Evolutionary conservation across 2,113 vertebrate species (phyloP).

Genomic region (Syngnathoides biaculeatus): DNA sequence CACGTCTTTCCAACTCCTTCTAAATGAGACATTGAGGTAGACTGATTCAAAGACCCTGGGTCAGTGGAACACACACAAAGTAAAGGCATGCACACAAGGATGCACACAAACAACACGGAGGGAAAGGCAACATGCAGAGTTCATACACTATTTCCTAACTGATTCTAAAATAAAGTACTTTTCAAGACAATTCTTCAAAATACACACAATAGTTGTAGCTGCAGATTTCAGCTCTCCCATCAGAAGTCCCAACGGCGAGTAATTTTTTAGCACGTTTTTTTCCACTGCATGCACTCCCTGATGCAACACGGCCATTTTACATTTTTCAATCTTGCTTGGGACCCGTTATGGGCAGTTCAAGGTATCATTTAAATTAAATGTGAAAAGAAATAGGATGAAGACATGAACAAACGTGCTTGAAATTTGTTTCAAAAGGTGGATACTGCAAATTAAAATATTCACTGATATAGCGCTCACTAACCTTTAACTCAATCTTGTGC

Average conservation of each 20-base stretch:
- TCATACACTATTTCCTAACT: not conserved
- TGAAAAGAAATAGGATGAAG: not conserved
- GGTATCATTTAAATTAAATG: not conserved
- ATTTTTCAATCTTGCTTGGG: no score
- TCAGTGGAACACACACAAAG: constrained; percentile 55
- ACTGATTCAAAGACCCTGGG: constrained; percentile 84
- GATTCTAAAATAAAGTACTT: not conserved
- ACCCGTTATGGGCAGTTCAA: no score
- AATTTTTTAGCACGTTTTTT: no score
- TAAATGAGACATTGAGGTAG: constrained; percentile 89
- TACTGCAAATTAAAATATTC: not conserved
- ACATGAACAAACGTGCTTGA: no score
- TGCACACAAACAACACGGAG: constrained; percentile 27
- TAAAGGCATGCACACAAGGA: constrained; percentile 63
- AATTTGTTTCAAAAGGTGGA: not conserved
- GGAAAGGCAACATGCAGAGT: constrained; percentile 1
- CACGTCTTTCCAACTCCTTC: constrained; percentile 83
- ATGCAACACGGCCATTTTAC: no score
- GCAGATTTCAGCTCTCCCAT: no score
- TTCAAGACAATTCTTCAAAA: not conserved
- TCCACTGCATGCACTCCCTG: no score
- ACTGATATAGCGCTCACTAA: no score
- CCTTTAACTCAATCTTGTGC: no score
- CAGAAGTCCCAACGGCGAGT: no score
- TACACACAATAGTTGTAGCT: no score